Conservation (phyloP, 2,888 invertebrate species). For the Alitta virens region DNA sequence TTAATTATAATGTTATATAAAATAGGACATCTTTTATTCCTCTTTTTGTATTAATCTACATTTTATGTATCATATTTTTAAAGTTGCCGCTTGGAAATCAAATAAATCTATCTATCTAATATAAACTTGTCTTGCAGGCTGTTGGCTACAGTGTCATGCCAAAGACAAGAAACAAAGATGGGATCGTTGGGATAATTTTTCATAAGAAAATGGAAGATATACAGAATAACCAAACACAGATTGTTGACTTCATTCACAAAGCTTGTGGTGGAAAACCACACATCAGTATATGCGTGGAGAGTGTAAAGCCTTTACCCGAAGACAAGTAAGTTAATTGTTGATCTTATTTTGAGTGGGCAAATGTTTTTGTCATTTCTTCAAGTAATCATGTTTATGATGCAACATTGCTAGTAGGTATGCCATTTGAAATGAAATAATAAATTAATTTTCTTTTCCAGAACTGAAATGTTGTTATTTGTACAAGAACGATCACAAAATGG, state of each 20-base stretch:
- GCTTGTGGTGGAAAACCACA: slow-evolving; percentile 80
- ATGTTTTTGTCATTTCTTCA: too few species aligned
- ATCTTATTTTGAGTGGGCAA: too few species aligned
- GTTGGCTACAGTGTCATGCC: slow-evolving; percentile 89
- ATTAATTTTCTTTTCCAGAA: slow-evolving; percentile 49
- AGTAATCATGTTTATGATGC: too few species aligned
- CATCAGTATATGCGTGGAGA: slow-evolving; percentile 56
- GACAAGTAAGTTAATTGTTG: slow-evolving; percentile 27
- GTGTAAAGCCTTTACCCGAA: slow-evolving; percentile 24
- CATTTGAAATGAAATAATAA: too few species aligned
- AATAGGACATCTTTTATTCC: too few species aligned
- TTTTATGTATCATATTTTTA: too few species aligned
- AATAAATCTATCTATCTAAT: too few species aligned
- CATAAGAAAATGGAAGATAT: slow-evolving; percentile 79
- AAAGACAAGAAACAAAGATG: slow-evolving; percentile 84
- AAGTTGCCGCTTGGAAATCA: too few species aligned
- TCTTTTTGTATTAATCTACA: too few species aligned
- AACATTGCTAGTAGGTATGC: too few species aligned
- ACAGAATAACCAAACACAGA: slow-evolving; percentile 66
- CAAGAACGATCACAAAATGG: slow-evolving; percentile 68
- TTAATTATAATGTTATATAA: too few species aligned
- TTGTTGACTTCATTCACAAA: slow-evolving; percentile 48
- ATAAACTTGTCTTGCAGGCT: slow-evolving; percentile 60
- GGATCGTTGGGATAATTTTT: slow-evolving; percentile 81
- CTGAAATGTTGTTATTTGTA: slow-evolving; percentile 74